Evolutionary conservation across 1,140 invertebrate species (phyloP), one percentile per base, ranked within the genome.

Genomic region (Lordiphosa collinella): DNA sequence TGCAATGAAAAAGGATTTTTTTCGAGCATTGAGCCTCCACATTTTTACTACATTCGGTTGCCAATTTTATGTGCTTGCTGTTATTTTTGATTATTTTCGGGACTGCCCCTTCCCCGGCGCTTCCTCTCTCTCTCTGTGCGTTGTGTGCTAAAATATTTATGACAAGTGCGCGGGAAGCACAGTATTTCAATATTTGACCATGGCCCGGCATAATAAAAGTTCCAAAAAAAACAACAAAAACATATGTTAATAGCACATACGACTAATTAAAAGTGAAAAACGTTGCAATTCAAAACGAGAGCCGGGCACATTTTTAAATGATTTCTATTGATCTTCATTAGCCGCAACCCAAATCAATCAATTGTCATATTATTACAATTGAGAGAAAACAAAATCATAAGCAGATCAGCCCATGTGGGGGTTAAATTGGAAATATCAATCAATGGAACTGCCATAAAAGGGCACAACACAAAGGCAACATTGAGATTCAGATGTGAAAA

Each of bases 131-230:
- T 29, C 31, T 41, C 10, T 25, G 12, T 34, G 14, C 10, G 46
- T 18, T 58, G 47, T 41, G 52, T 63, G 67, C 78, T 82, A 71
- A 82, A 82, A 82, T 84, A 82, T 82, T 82, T 82, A 82, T 82
- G 67, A 76, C 71, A 71, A 71, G 72, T 78, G 66, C 54, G 43
- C 54, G 56, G 62, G 48, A 10, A 58, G 46, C 55, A 58, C 53
- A 29, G 76, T 82, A 71, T 82, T 82, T 82, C 76, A 82, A 82
- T 84, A 82, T 64, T 70, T 70, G 56, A 25, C 16, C 37, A 44
- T 32, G 46, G 37, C 16, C 29, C 11, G 41, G 18, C 57, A 68
- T 48, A 35, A 43, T 51, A 50, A 62, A 25, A 43, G n/a, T n/a
- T n/a, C 12, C 6, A 41, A 29, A 29, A 43, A 11, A 50, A 7